Percentiles rank a stretch among this genome's conserved stretches.
Evolutionary conservation across 2,888 invertebrate species (phyloP).

Genomic region (Rhingia rostrata): DNA sequence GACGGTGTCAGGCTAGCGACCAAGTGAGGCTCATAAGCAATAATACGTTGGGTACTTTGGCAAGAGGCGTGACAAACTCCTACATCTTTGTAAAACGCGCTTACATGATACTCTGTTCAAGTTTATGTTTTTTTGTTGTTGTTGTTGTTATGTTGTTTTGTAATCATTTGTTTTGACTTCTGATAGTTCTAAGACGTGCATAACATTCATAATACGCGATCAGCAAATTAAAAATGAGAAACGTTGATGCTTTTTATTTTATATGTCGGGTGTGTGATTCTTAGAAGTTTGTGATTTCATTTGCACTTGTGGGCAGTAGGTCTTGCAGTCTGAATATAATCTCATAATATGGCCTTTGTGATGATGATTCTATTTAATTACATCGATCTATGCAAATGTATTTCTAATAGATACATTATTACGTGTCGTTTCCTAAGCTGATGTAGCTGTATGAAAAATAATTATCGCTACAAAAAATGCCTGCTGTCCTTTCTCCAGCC

Average conservation of each 20-base stretch:
- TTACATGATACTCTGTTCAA: conserved; percentile 34
- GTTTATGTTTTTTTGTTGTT: conserved; percentile 15
- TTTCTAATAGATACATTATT: neutral
- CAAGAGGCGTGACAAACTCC: conserved; percentile 51
- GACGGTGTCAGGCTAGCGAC: conserved; percentile 25
- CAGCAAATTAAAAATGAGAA: conserved; percentile 16
- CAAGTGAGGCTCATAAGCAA: conserved; percentile 35
- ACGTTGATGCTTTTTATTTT: neutral
- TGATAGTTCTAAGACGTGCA: conserved; percentile 12
- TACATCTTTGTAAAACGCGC: conserved; percentile 16
- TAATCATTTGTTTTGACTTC: conserved; percentile 7
- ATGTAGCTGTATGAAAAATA: too few species aligned
- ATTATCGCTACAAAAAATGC: too few species aligned
- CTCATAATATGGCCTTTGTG: neutral
- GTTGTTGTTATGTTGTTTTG: too few species aligned
- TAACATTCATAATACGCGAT: neutral
- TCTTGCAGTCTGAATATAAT: neutral
- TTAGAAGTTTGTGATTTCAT: neutral
- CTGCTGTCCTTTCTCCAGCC: too few species aligned
- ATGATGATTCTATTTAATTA: neutral
- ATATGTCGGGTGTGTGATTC: conserved; percentile 1
- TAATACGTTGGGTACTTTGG: conserved; percentile 3
- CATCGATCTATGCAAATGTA: too few species aligned
- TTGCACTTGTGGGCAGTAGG: conserved; percentile 2
- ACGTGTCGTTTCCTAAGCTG: too few species aligned